phyloP scores from a whole-genome alignment of 2,888 invertebrate genomes.

The Plemyria rubiginata region DNA sequence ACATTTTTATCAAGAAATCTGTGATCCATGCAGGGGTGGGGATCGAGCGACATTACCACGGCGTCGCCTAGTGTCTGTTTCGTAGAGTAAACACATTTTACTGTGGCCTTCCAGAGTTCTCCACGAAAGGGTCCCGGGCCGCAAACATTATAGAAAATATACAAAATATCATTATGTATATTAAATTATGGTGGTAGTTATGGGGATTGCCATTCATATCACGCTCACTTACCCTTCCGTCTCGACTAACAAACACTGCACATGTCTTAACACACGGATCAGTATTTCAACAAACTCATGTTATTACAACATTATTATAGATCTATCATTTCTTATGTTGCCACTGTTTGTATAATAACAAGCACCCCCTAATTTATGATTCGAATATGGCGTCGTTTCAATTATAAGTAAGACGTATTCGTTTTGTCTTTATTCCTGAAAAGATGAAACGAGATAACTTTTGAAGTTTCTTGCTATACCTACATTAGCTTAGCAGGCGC shows the following conservation, averaged over 20 bases:
- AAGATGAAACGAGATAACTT: neutral
- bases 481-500: neutral
- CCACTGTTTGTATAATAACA: conserved; percentile 37
- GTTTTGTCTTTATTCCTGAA: neutral
- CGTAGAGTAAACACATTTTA: conserved; percentile 43
- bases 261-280: conserved; percentile 74
- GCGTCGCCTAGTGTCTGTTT: conserved; percentile 49
- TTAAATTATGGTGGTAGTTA: conserved; percentile 80
- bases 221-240: conserved; percentile 78
- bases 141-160: conserved; percentile 54
- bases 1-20: conserved; percentile 72
- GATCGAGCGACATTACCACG: conserved; percentile 57
- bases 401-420: neutral
- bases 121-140: conserved; percentile 74
- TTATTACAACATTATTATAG: conserved; percentile 34
- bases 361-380: conserved; percentile 4
- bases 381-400: neutral
- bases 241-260: conserved; percentile 81
- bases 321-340: conserved; percentile 34
- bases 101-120: conserved; percentile 85
- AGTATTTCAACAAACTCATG: conserved; percentile 56
- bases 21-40: conserved; percentile 53
- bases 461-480: no score
- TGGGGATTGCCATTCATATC: conserved; percentile 78
- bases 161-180: conserved; percentile 68